Evolutionary conservation across 1,140 invertebrate species (phyloP).

Genomic region (Bursaphelenchus mucronatus): DNA sequence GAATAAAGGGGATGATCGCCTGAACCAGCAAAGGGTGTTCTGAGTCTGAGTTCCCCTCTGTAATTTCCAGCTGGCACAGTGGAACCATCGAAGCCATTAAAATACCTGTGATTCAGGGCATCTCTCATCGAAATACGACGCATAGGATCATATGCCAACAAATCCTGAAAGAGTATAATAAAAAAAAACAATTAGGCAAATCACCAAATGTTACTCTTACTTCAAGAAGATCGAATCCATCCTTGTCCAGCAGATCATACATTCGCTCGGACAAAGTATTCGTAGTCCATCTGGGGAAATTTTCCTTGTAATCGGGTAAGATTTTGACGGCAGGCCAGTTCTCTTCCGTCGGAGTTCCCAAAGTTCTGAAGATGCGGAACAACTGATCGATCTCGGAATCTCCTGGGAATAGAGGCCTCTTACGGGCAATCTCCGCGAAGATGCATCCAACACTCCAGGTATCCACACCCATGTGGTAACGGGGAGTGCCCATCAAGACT

Average conservation of each 20-base stretch:
- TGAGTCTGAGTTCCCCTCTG: constrained; percentile 30
- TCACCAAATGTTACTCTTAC: neutral
- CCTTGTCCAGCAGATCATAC: constrained; percentile 61
- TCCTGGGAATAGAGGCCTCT: constrained; percentile 83
- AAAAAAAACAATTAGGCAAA: neutral
- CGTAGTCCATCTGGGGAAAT: constrained; percentile 80
- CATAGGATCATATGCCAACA: constrained; percentile 75
- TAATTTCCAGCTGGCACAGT: constrained; percentile 45
- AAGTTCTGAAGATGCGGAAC: constrained; percentile 76
- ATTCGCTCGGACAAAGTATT: constrained; percentile 65
- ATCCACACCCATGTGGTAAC: constrained; percentile 74
- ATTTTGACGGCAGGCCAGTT: constrained; percentile 82
- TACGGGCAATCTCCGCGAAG: constrained; percentile 88
- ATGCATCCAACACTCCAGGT: constrained; percentile 96
- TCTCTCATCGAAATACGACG: constrained; percentile 72
- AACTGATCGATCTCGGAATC: constrained; percentile 93
- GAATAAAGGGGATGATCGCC: too few species aligned
- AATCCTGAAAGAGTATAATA: constrained; percentile 66
- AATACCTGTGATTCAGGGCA: constrained; percentile 73
- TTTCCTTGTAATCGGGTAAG: constrained; percentile 79
- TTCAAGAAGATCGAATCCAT: constrained; percentile 69
- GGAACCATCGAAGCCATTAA: constrained; percentile 63
- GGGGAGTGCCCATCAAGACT: constrained; percentile 78
- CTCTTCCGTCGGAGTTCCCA: constrained; percentile 84
- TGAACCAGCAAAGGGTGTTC: too few species aligned